Percentiles rank a stretch among this genome's conserved stretches.
Conservation (phyloP, 2,888 invertebrate genomes). For the Heteromurus nitidus region DNA sequence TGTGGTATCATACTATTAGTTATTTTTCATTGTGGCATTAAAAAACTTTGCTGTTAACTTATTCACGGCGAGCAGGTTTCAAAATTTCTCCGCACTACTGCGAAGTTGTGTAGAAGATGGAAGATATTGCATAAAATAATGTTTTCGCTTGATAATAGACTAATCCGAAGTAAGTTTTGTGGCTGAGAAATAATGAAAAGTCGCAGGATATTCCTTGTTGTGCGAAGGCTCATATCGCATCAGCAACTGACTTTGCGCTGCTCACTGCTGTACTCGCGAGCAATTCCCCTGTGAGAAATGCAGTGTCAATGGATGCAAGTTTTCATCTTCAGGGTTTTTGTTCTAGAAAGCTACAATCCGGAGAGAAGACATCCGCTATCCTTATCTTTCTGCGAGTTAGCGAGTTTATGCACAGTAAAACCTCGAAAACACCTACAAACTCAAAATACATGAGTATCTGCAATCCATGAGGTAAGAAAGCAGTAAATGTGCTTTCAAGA, state of each 20-base stretch:
- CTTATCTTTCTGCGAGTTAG: neutral
- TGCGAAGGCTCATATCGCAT: too few species aligned
- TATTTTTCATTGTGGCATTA: conserved; percentile 33
- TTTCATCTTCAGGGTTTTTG: conserved; percentile 38
- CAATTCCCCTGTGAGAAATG: conserved; percentile 55
- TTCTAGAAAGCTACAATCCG: neutral
- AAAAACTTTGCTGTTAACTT: neutral
- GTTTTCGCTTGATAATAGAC: neutral
- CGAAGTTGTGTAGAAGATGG: too few species aligned
- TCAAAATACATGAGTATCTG: conserved; percentile 32
- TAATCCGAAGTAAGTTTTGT: neutral
- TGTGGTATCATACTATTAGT: conserved; percentile 40
- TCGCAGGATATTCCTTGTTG: too few species aligned
- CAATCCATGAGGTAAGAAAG: conserved; percentile 26
- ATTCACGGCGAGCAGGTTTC: too few species aligned
- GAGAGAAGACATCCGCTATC: neutral
- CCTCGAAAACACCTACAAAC: neutral
- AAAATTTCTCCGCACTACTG: too few species aligned
- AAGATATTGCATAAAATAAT: conserved; percentile 10
- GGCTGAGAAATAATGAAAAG: neutral
- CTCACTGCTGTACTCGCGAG: conserved; percentile 18
- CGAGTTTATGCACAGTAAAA: neutral
- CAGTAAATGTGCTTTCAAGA: conserved; percentile 38
- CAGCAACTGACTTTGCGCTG: too few species aligned
- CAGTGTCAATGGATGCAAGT: conserved; percentile 54